Conservation (phyloP, 1,140 invertebrate genomes). For the Euglossa dilemma region DNA sequence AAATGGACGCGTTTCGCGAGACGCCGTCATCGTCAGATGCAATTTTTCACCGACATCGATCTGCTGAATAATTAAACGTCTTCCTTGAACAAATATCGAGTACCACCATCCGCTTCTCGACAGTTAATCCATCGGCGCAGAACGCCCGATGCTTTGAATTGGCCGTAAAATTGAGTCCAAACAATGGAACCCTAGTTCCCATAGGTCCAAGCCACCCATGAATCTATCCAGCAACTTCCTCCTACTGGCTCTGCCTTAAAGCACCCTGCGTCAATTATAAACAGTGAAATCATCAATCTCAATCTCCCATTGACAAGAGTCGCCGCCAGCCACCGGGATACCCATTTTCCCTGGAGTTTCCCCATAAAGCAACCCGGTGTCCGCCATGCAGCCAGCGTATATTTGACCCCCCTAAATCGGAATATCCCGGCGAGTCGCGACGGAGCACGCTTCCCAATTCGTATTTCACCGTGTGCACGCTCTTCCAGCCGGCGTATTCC, state of each 20-base stretch:
- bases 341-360: not conserved
- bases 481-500: conserved; percentile 51
- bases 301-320: not conserved
- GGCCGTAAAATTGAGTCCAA: not conserved
- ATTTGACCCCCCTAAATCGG: conserved; percentile 58
- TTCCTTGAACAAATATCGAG: too few relatives aligned
- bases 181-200: not conserved
- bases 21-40: too few relatives aligned
- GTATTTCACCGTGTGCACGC: conserved; percentile 52
- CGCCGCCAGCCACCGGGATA: not conserved
- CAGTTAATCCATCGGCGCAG: too few relatives aligned
- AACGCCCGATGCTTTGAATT: too few relatives aligned
- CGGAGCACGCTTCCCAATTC: conserved; percentile 66
- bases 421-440: conserved; percentile 58
- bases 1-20: not conserved
- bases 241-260: not conserved
- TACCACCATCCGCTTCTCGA: too few relatives aligned
- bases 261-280: not conserved
- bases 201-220: not conserved
- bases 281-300: conserved; percentile 7
- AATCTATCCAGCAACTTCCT: not conserved
- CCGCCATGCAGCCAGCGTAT: not conserved
- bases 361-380: not conserved
- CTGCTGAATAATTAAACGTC: too few relatives aligned
- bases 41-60: too few relatives aligned